Conservation (phyloP, 1,140 invertebrate genomes). For the Diorhabda sublineata region DNA sequence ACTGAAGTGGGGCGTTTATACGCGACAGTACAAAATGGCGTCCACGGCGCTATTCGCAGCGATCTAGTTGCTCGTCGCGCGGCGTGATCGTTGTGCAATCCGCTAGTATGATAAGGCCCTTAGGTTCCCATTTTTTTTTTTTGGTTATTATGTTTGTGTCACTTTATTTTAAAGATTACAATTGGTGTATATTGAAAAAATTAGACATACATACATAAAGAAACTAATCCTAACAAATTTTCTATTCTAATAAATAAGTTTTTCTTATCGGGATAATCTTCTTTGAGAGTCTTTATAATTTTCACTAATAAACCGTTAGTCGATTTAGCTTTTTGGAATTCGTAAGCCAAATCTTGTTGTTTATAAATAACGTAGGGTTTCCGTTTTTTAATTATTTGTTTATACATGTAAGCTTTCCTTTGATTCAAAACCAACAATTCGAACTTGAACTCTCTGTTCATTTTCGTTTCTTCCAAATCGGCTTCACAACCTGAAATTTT, state of each 20-base stretch:
- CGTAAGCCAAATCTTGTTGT: constrained; percentile 49
- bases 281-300: constrained; percentile 52
- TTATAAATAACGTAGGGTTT: constrained; percentile 50
- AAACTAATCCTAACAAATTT: constrained; percentile 47
- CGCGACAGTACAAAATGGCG: too few species aligned
- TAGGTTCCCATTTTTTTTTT: too few species aligned
- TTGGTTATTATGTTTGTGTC: too few species aligned
- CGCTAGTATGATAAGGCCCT: too few species aligned
- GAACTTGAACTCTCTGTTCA: constrained; percentile 53
- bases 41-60: too few species aligned
- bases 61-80: too few species aligned
- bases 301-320: constrained; percentile 51
- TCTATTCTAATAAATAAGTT: constrained; percentile 51
- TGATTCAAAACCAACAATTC: constrained; percentile 60
- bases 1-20: too few species aligned
- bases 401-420: constrained; percentile 53
- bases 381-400: constrained; percentile 49
- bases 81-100: too few species aligned
- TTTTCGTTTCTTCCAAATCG: constrained; percentile 31
- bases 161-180: too few species aligned
- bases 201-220: constrained; percentile 18
- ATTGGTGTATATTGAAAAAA: background rate
- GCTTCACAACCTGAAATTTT: too few species aligned
- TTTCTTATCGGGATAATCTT: constrained; percentile 56
- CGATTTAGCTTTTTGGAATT: constrained; percentile 50